Evolutionary conservation across 1,140 invertebrate species (phyloP).

Genomic region (Eumeta japonica): DNA sequence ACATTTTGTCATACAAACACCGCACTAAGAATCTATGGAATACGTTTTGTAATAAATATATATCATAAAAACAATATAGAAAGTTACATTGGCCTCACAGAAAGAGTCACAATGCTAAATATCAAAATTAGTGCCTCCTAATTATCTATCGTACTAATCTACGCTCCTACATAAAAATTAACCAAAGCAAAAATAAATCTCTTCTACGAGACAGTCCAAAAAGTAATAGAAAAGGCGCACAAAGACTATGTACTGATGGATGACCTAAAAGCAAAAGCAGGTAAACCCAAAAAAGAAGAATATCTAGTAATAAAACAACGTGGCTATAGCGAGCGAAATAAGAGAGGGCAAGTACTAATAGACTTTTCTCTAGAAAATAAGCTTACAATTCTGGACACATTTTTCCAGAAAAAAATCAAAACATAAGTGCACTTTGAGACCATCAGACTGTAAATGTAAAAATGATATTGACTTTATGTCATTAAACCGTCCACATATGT

Average conservation of each 20-base stretch:
- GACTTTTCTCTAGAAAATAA: constrained; percentile 15
- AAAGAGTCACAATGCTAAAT: constrained; percentile 7
- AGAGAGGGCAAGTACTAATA: constrained; percentile 15
- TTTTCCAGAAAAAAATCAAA: constrained; percentile 11
- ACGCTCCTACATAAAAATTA: constrained; percentile 5
- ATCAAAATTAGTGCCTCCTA: background rate
- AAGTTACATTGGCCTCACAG: no score
- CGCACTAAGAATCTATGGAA: constrained; percentile 6
- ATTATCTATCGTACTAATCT: constrained; percentile 5
- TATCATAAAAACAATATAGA: no score
- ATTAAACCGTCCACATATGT: constrained; percentile 8
- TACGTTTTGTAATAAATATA: constrained; percentile 9
- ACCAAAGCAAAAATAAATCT: constrained; percentile 4
- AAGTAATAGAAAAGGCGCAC: background rate
- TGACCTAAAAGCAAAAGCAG: constrained; percentile 13
- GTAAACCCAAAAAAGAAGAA: constrained; percentile 8
- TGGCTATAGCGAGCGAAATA: constrained; percentile 14
- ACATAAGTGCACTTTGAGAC: constrained; percentile 12
- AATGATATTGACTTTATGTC: constrained; percentile 20
- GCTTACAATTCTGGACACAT: constrained; percentile 12
- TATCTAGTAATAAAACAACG: constrained; percentile 10
- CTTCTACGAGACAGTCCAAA: constrained; percentile 3
- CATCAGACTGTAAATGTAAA: constrained; percentile 8
- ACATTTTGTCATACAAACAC: constrained; percentile 6
- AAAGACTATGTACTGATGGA: constrained; percentile 7